Evolutionary conservation across 2,113 vertebrate species (phyloP), one percentile per base, ranked within the genome.

Genomic region (Tinamus guttatus): DNA sequence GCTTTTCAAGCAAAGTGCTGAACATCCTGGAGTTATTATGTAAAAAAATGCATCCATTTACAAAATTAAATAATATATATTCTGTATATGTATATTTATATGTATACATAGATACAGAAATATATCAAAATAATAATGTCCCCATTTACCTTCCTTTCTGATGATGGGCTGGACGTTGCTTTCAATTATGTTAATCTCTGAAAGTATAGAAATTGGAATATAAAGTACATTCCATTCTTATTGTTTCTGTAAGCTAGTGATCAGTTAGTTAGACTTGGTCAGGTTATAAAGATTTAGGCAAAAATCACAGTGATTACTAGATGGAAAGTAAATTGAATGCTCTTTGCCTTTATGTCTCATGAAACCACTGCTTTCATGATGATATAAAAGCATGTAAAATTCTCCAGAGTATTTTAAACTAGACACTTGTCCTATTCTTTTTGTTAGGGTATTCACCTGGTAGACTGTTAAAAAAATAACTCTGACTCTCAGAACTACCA

Each of bases 131-230:
- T 64, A 13, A 19, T 73, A 94, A 27, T 2, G 92, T 81, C 87
- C 93, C 92, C 54, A 9, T 97, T 98, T 98, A 98, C 98, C 98
- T 98, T 98, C 97, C 58, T 97, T 98, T 97, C 88, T 97, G 97
- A 96, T 95, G 97, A 97, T 97, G 80, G 98, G 97, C 62, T 98
- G 97, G 88, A 98, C 96, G 79, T 97, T 98, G 97, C 98, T 96
- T 98, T 98, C 97, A 97, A 98, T 98, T 97, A 98, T 97, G 94
- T 98, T 98, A 97, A 98, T 98, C 98, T 98, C 98, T 98, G 98
- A 96, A 98, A 98, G 93, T 79, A 98, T 24, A 98, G 85, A 98
- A 97, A 97, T 85, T 97, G 96, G 94, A 97, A 96, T 79, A 95
- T 93, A 84, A 95, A 95, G 36, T n/a, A 85, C 85, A 78, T 90